These are phyloP conservation scores for Callyntrura sp. DNA, from an alignment of 2,888 invertebrate genomes.

Conservation along the genomic window DNA sequence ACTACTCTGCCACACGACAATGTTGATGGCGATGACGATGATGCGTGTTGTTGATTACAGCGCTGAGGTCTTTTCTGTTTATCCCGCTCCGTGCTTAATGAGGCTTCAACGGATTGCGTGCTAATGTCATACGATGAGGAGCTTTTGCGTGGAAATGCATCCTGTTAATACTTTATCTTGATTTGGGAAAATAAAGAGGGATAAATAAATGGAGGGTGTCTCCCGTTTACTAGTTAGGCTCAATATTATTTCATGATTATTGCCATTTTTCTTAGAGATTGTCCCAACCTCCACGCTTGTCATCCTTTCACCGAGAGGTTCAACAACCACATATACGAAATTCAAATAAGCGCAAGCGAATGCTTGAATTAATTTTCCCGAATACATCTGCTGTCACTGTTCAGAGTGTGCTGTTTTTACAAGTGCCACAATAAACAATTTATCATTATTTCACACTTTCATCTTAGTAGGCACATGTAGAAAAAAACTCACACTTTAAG, in stretches of 20 bases:
- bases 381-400: background rate
- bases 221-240: constrained; percentile 56
- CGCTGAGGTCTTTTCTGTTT: constrained; percentile 65
- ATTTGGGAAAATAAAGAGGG: constrained; percentile 64
- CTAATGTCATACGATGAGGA: constrained; percentile 68
- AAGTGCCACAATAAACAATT: background rate
- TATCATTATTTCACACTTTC: constrained; percentile 15
- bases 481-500: background rate
- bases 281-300: background rate
- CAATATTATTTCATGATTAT: constrained; percentile 55
- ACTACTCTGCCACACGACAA: constrained; percentile 20
- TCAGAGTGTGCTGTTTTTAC: background rate
- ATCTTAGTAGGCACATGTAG: constrained; percentile 6
- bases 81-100: constrained; percentile 70
- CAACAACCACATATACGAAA: background rate
- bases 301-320: constrained; percentile 15
- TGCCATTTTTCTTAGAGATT: constrained; percentile 16
- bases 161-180: constrained; percentile 58
- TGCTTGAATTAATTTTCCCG: background rate
- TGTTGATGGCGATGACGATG: constrained; percentile 51
- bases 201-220: constrained; percentile 64
- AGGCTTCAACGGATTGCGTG: constrained; percentile 73
- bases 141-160: constrained; percentile 31
- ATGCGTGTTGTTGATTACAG: constrained; percentile 67
- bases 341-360: background rate